These are phyloP conservation scores for Palaemon carinicauda DNA, from an alignment of 1,140 invertebrate genomes.

Conservation along the genomic window DNA sequence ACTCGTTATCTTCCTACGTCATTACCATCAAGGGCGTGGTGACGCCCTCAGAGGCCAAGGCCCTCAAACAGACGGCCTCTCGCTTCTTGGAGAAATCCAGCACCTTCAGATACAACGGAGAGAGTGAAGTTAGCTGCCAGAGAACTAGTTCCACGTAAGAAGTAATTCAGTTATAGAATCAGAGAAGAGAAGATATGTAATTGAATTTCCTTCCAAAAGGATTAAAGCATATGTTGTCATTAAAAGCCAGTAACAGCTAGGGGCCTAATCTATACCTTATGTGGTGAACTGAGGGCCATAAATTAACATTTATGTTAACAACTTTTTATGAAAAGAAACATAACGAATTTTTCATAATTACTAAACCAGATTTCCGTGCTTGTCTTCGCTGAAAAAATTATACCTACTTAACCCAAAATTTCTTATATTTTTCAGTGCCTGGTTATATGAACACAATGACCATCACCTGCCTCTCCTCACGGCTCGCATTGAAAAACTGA, in stretches of 20 bases:
- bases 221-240: not conserved
- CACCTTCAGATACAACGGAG: not conserved
- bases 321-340: not conserved
- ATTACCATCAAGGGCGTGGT: constrained; percentile 3
- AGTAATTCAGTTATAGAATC: too few relatives aligned
- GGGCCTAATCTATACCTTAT: too few relatives aligned
- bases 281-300: too few relatives aligned
- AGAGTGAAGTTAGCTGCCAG: not conserved
- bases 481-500: not conserved
- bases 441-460: not conserved
- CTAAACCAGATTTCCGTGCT: not conserved
- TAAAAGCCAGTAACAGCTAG: not conserved
- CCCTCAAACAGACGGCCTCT: not conserved
- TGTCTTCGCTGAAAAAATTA: too few relatives aligned
- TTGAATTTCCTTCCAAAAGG: too few relatives aligned
- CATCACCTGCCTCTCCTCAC: not conserved
- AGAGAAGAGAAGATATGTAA: too few relatives aligned
- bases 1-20: not conserved
- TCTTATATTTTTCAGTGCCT: not conserved
- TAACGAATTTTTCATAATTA: not conserved
- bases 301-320: not conserved
- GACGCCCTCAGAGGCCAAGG: not conserved
- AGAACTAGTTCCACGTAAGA: constrained; percentile 21
- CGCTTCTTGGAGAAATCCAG: not conserved
- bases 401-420: too few relatives aligned